Evolutionary conservation across 2,113 vertebrate species (phyloP), one percentile per base, ranked within the genome.

Genomic region (Brachypodius melanocephalos): DNA sequence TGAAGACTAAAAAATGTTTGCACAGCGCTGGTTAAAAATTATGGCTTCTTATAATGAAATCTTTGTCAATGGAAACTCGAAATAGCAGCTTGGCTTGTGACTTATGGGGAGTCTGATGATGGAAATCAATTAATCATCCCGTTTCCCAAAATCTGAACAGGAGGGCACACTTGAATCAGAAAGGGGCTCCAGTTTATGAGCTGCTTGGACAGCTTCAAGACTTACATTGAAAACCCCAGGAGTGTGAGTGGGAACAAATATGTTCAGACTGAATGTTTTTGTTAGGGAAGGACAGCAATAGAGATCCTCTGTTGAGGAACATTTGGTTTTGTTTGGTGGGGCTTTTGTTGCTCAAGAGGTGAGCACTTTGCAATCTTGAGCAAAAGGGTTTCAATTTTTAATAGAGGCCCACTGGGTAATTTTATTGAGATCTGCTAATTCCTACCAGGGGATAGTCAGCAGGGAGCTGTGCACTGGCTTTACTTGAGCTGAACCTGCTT

Each of bases 41-140:
- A 98, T 97, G 96, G 83, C 94, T 96, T 90, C 17, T 96, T 95
- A 97, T 98, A 98, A 98, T 98, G 98, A 98, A 98, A 98, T 98
- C 97, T 98, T 98, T 98, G 97, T 98, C 96, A 90, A 85, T 97
- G 97, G 90, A 95, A 97, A 97, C 96, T 97, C 96, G 91, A 97
- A 97, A 97, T 94, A 95, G 66, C 82, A 94, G 72, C 93, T 93
- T 89, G 89, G 90, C 83, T 82, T 58, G 45, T 97, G 96, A 98
- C 95, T 98, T 98, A 96, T 90, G 94, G 96, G 96, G 96, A 97
- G 96, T 67, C 63, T 6, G 93, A 94, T 97, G 97, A 98, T 97
- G 97, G 97, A 97, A 97, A 97, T 85, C 95, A 97, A 97, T 98
- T 98, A 97, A 97, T 98, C 97, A 97, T 96, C 89, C 93, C 11